These are phyloP conservation scores for Ligdia adustata DNA, from an alignment of 2,888 invertebrate genomes.

Conservation along the genomic window DNA sequence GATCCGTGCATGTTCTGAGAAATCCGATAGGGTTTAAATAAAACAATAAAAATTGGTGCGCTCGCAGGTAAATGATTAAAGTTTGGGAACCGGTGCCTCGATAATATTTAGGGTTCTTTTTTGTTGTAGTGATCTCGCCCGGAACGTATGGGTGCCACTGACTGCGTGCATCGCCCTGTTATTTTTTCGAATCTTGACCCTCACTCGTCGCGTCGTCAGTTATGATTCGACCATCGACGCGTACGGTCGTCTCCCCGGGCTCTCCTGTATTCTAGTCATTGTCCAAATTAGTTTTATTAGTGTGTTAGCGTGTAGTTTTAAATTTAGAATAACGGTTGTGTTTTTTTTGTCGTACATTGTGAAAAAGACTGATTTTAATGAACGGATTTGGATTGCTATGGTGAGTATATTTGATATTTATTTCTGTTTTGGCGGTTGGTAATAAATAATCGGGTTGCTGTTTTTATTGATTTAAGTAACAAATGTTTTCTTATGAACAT, in stretches of 20 bases:
- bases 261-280: constrained; percentile 79
- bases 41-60: constrained; percentile 34
- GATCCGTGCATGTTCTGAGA: constrained; percentile 3
- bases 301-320: constrained; percentile 52
- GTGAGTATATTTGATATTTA: constrained; percentile 52
- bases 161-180: constrained; percentile 63
- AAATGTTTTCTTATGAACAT: no score
- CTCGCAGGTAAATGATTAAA: constrained; percentile 35
- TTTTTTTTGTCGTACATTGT: constrained; percentile 54
- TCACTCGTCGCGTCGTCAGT: constrained; percentile 65
- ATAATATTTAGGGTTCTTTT: constrained; percentile 82
- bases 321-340: constrained; percentile 35
- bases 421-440: constrained; percentile 18
- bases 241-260: constrained; percentile 70
- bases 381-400: constrained; percentile 81
- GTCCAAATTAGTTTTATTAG: constrained; percentile 65
- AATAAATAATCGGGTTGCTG: no score
- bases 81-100: constrained; percentile 68
- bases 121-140: constrained; percentile 80
- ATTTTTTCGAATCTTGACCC: constrained; percentile 76
- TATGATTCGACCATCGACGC: constrained; percentile 76
- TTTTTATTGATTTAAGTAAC: no score
- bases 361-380: constrained; percentile 67
- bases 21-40: constrained; percentile 18
- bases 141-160: constrained; percentile 75